Base-by-base conservation (phyloP, 2,113 vertebrate species). In the Cacatua alba region DNA sequence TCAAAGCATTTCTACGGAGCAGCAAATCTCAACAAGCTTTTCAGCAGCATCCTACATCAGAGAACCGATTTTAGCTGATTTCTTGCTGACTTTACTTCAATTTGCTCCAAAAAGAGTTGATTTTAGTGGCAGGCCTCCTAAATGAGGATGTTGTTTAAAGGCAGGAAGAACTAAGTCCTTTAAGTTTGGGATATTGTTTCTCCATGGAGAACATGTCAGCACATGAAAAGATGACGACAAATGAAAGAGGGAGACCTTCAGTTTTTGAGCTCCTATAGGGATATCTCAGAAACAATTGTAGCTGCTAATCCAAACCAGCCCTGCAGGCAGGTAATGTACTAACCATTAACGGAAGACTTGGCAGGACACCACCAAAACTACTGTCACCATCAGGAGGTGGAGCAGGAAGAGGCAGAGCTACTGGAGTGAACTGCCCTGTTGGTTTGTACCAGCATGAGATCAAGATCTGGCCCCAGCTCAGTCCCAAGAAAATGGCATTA, bases 401-500 rank as follows among this genome's bases (percentile, higher is more conserved):
- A 65, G 62, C 57, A 46, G 68, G 31, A 84, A 57, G 78, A 80
- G 53, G 82, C 18, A 80, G 48, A 67, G 46, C 39, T 53, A 75
- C 63, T 0, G 1, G 43, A 57, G 48, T 0, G 2, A 79, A 57
- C 18, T 5, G 44, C 63, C n/a, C 69, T 0, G 1, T 53, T 39
- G 52, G 69, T 85, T 62, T 60, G 63, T 18, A 80, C 37, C 88
- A 85, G 64, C 71, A 49, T 49, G 81, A 82, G 60, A 64, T 64
- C 91, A 95, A 76, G 65, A 82, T 52, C 80, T 82, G 84, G 84
- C 80, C 84, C 53, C 3, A 1, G 17, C 48, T 86, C 76, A 69
- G 65, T 69, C 76, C 75, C 0, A 2, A 88, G 81, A 82, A 88
- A 93, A 78, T 24, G 2, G 0, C 68, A 65, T 48, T 72, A 82